Evolutionary conservation across 2,888 invertebrate species (phyloP), one percentile per base, ranked within the genome.

Genomic region (Emmelina monodactyla): DNA sequence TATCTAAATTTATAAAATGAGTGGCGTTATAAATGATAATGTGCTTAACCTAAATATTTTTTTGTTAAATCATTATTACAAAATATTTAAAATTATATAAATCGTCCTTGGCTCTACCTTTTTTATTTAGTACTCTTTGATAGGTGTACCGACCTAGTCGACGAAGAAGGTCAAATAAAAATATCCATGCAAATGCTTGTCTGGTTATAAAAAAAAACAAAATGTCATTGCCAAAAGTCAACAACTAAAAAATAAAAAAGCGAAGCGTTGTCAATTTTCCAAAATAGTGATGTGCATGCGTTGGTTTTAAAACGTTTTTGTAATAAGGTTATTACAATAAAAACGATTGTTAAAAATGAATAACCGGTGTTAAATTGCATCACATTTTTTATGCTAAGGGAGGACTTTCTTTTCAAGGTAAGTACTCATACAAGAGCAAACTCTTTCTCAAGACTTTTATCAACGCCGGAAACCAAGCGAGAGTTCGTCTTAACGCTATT

Each of bases 401-500:
- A 19, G 9, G n/a, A 14, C 19, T 31, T 37, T 34, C 33, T 28
- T 37, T 31, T 25, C 25, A 44, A 19, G 16, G 34, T 54, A 51
- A 57, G 58, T 37, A 51, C 42, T 50, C 45, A 52, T 50, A 47
- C 47, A 41, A 50, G 47, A 52, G 48, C 47, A 34, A 53, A 58
- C 54, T 60, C 49, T 64, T 65, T 63, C 56, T 57, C 55, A 62
- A 59, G 54, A 58, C 47, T 31, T 38, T 50, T 43, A 34, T 25
- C 40, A 48, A 47, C 54, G 49, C 67, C 68, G 72, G 73, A 76
- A 70, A 65, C 61, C 53, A 50, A 49, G 53, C 53, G 62, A 69
- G 66, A 69, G 58, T 65, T 68, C 59, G 45, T 66, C 65, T 63
- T 64, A 67, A 59, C 52, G 68, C 70, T 64, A 71, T 76, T 73